Base-by-base conservation (phyloP, 2,113 vertebrate species). In the Boleophthalmus pectinirostris region DNA sequence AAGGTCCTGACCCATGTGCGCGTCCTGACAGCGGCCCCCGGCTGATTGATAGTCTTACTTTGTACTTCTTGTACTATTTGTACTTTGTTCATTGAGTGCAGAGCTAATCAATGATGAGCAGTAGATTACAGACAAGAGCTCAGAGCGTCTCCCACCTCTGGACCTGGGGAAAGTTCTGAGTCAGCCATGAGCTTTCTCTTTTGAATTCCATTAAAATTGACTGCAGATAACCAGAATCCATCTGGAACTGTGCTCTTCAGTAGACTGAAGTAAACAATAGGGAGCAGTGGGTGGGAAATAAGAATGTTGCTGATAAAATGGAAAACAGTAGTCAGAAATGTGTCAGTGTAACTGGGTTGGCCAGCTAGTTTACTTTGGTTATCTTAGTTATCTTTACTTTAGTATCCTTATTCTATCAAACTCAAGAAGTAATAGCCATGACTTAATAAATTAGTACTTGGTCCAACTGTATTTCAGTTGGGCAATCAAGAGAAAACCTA, bases 101-200 rank as follows among this genome's bases (percentile, higher is more conserved):
- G 68, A 74, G 72, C 76, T 87, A 80, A 92, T 90, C 89, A 83
- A 73, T 86, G 73, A 56, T 33, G 58, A 71, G 76, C 77, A 75
- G 83, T 81, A 82, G 82, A 90, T 91, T 87, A 85, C 20, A 83
- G 80, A 60, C 68, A 73, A 74, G 78, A 82, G 82, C 53, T 76
- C 67, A 84, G 70, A 24, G 51, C 61, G 73, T 81, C 74, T 73
- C 43, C 82, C 83, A 83, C 70, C 73, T 77, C 68, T 68, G 73
- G 80, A 60, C 73, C 24, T 0, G 6, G 66, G 21, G 73, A 72
- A 73, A 75, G 45, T 0, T 66, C 85, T 80, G 82, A 24, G 75
- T 92, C 90, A 88, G 88, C 90, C 33, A 77, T 68, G 35, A 20
- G 33, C 58, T 43, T 25, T 53, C 54, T 25, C 6, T 56, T 76